Base-by-base conservation (phyloP, 2,113 vertebrate genomes). In the Centropristis striata region DNA sequence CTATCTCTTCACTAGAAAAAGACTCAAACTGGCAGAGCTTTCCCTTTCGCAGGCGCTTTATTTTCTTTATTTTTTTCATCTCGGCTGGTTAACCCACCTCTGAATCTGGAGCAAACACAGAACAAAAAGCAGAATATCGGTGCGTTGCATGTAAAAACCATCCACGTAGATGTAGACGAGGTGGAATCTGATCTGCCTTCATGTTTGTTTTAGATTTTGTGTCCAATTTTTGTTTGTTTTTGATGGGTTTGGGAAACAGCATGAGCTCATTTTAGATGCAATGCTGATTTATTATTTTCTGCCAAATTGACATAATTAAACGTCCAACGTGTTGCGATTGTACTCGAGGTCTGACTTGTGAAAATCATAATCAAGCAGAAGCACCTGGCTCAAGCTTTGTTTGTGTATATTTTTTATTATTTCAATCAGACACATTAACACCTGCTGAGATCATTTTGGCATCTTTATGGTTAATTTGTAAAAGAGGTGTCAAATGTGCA, bases 31-130 rank as follows among this genome's bases (percentile, higher is more conserved):
- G 53, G 55, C 75, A 68, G 28, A 74, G 23, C 18, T 18, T 2
- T 39, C 73, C 50, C 54, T 82, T 81, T 77, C 41, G 54, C 55
- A 7, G 37, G 37, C 20, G 28, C 41, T 21, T 54, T n/a, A n/a
- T n/a, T n/a, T n/a, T n/a, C n/a, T 85, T 49, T 81, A 3, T 32
- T n/a, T 54, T 85, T 49, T 81, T 87, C 64, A 84, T 77, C 75
- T 72, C 51, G 39, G 42, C 73, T 70, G 36, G 75, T 73, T 80
- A 69, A 39, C 60, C 12, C 16, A 63, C 63, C 67, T 51, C 65
- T 59, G 57, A 80, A 71, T 78, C 21, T 13, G 7, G 1, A 61
- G 32, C 8, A 61, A 73, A 39, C 44, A 4, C 14, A 16, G 41
- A 42, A 42, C 12, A 46, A 65, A 59, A 85, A 46, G 18, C 7